These are phyloP conservation scores for Vidua chalybeata DNA, from an alignment of 2,113 vertebrate species.

Conservation along the genomic window DNA sequence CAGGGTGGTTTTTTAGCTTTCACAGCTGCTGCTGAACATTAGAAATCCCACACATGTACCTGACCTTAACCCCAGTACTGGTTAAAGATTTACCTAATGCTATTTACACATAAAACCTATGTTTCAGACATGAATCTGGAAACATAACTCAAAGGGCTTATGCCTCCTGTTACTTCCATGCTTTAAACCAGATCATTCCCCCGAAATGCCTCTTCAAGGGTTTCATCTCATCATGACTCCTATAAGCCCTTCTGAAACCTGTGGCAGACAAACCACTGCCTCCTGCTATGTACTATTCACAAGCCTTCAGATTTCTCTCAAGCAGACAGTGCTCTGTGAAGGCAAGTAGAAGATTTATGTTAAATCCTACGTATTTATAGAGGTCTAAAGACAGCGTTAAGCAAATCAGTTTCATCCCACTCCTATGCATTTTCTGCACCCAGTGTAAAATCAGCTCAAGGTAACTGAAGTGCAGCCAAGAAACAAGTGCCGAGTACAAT, in stretches of 20 bases:
- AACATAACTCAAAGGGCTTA: not conserved
- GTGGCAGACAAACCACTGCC: not conserved
- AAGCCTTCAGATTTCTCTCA: not conserved
- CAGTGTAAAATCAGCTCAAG: not conserved
- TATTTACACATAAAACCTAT: not conserved
- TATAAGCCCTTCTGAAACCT: not conserved
- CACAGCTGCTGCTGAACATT: not conserved
- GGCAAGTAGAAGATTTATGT: not conserved
- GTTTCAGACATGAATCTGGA: not conserved
- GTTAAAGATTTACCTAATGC: not conserved
- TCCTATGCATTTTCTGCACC: not conserved
- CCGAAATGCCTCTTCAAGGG: not conserved
- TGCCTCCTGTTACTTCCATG: not conserved
- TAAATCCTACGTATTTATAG: not conserved
- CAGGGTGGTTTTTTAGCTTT: not conserved
- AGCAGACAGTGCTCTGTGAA: not conserved
- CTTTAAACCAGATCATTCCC: not conserved
- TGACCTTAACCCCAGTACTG: not conserved
- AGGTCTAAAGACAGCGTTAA: not conserved
- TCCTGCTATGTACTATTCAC: not conserved
- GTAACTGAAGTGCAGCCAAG: not conserved
- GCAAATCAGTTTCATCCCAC: not conserved
- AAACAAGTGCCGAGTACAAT: not conserved
- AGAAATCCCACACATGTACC: rapidly evolving
- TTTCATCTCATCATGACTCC: not conserved